These are phyloP conservation scores for Silurus aristotelis DNA, from an alignment of 2,797 vertebrate species.

Conservation along the genomic window DNA sequence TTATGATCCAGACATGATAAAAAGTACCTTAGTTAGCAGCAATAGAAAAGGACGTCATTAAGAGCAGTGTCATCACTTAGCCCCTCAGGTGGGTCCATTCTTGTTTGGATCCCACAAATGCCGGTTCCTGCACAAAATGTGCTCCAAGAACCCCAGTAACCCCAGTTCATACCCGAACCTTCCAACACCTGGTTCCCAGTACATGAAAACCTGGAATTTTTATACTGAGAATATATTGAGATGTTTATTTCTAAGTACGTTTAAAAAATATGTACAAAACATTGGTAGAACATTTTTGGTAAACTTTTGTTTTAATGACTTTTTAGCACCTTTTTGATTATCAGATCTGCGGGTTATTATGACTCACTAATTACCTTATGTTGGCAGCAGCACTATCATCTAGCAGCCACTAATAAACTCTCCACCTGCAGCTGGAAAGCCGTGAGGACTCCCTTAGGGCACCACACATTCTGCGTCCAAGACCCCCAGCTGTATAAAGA, in stretches of 20 bases:
- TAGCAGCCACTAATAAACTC: background rate
- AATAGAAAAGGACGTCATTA: conserved; percentile 14
- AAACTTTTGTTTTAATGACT: no score
- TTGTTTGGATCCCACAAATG: conserved; percentile 28
- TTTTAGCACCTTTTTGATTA: no score
- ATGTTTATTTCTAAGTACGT: no score
- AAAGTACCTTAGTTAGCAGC: conserved; percentile 18
- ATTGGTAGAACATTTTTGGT: no score
- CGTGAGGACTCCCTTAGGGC: background rate
- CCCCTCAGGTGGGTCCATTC: background rate
- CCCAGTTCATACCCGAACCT: conserved; percentile 1
- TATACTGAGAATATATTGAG: no score
- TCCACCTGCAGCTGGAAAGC: conserved; percentile 22
- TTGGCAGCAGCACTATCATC: conserved; percentile 27
- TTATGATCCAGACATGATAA: background rate
- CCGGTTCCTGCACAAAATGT: conserved; percentile 15
- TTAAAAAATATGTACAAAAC: no score
- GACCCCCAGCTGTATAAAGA: conserved; percentile 11
- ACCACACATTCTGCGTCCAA: conserved; percentile 3
- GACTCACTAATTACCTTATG: background rate
- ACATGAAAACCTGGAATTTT: conserved; percentile 19
- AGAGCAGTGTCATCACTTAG: background rate
- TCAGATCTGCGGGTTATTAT: no score
- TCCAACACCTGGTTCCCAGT: background rate
- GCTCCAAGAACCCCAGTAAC: conserved; percentile 21